phyloP scores from a whole-genome alignment of 2,113 vertebrate genomes.

The Eclectus roratus region DNA sequence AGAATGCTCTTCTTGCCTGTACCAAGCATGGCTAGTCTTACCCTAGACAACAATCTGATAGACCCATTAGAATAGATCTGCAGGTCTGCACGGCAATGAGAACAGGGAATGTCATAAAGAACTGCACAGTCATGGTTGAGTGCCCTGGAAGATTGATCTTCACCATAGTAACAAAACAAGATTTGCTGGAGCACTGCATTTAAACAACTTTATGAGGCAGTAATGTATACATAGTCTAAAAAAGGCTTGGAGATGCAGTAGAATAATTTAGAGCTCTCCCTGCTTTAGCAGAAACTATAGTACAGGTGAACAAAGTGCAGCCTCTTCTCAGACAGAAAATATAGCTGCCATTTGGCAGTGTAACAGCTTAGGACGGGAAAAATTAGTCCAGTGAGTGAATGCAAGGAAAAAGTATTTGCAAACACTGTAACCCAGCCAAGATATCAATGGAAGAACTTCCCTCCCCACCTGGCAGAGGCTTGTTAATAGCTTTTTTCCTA shows the following conservation, averaged over 20 bases:
- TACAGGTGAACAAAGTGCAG: background rate
- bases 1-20: background rate
- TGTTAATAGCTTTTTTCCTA: background rate
- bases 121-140: background rate
- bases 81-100: background rate
- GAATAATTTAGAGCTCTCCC: background rate
- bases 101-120: background rate
- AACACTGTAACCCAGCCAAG: background rate
- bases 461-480: background rate
- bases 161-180: background rate
- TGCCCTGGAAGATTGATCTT: background rate
- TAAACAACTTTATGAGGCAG: background rate
- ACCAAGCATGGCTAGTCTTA: background rate
- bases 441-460: background rate
- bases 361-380: background rate
- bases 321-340: background rate
- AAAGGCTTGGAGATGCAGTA: background rate
- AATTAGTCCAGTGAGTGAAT: background rate
- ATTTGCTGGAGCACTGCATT: background rate
- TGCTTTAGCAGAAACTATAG: background rate
- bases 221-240: background rate
- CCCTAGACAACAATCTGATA: background rate
- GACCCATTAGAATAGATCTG: background rate
- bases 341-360: background rate
- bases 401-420: background rate